Evolutionary conservation across 2,797 vertebrate species (phyloP), one percentile per base, ranked within the genome.

Genomic region (Columba guinea): DNA sequence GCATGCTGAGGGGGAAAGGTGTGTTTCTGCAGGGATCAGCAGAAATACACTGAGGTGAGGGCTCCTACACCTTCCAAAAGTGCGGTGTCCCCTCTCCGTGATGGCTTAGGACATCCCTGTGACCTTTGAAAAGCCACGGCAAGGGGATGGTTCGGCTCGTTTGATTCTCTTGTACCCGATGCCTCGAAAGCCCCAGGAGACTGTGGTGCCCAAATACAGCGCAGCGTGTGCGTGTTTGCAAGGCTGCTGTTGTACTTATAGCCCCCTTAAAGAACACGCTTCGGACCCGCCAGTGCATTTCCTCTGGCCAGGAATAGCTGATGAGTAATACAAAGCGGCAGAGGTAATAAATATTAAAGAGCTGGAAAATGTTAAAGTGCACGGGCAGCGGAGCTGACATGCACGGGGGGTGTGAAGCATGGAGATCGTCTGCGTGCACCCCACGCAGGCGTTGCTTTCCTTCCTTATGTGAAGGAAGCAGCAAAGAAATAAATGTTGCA

Each of bases 331-430:
- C 86, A 81, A 82, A 95, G 88, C 74, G 7, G 90, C 91, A 91
- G 80, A 93, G 53, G 94, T 80, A 41, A 96, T 96, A 95, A 96
- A 96, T 97, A 96, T 95, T 97, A 89, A 96, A 96, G 80, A 95
- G 80, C 58, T 83, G 74, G 87, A 70, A 85, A 84, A 96, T 44
- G 84, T 82, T 80, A 60, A 94, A 87, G 84, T 79, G 90, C 93
- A 79, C 2, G 70, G 89, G 70, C 62, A 93, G 79, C 12, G 0
- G 76, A 34, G 94, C 82, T 92, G 93, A 56, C 85, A 53, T 7
- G 32, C 14, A 0, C 58, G 12, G 77, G 30, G 87, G 64, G 93
- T 78, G 85, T 67, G 83, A 94, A 84, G 89, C 1, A 10, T 32
- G 7, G 52, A 51, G 87, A 44, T n/a, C 3, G 2, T 21, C 70